phyloP scores from a whole-genome alignment of 2,113 vertebrate genomes.

The Podilymbus podiceps region DNA sequence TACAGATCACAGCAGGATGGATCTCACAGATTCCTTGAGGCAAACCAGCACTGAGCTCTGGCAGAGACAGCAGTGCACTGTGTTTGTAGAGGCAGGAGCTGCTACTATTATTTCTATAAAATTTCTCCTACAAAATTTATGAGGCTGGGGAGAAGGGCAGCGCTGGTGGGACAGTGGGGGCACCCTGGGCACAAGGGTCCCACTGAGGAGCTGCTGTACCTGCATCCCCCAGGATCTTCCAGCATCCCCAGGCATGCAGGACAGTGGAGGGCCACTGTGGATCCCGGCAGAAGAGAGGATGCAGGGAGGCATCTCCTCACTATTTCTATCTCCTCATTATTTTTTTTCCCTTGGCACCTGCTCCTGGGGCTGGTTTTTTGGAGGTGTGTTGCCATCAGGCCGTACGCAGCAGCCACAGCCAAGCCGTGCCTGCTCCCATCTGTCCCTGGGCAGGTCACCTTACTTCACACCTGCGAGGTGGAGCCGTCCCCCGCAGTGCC shows the following conservation, averaged over 20 bases:
- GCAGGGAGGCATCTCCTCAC: accelerated
- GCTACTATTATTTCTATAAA: neutral
- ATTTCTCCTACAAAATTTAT: neutral
- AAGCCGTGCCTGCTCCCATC: neutral
- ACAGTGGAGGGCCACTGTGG: neutral
- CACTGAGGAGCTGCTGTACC: neutral
- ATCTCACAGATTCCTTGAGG: constrained; percentile 58
- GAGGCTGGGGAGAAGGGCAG: neutral
- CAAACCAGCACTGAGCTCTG: neutral
- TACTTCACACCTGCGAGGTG: neutral
- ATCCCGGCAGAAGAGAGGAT: neutral
- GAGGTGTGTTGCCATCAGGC: neutral
- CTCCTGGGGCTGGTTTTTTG: neutral
- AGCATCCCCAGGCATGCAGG: neutral
- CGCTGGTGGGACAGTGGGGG: neutral
- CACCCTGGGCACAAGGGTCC: neutral
- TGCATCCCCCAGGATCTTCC: neutral
- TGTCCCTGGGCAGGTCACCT: neutral
- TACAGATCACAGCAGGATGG: constrained; percentile 52
- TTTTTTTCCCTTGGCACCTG: neutral
- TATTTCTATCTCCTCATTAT: neutral
- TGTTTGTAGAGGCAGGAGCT: neutral
- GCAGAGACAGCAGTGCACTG: neutral
- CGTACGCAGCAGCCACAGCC: neutral
- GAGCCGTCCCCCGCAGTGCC: neutral